Percentiles rank a stretch among this genome's conserved stretches.
Evolutionary conservation across 1,140 invertebrate genomes (phyloP).

Genomic region (Dreissena rostriformis): DNA sequence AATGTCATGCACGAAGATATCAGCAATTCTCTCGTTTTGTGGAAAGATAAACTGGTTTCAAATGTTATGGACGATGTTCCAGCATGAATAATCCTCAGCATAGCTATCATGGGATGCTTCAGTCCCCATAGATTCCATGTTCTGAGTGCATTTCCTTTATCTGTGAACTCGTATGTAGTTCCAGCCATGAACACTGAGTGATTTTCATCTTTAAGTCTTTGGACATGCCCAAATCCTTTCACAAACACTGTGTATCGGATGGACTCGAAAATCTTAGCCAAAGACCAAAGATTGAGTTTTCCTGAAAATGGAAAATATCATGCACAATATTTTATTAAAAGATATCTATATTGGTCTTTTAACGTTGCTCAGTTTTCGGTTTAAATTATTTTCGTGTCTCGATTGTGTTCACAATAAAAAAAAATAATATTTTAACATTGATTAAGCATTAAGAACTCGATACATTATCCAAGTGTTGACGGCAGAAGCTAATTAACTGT

Average conservation of each 20-base stretch:
- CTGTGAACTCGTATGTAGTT: slow-evolving; percentile 33
- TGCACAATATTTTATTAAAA: too few relatives aligned
- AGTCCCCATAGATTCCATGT: slow-evolving; percentile 40
- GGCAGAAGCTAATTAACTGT: too few relatives aligned
- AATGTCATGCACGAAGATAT: slow-evolving; percentile 17
- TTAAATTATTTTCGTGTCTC: too few relatives aligned
- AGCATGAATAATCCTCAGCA: slow-evolving; percentile 19
- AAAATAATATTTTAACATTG: too few relatives aligned
- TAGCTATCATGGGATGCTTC: slow-evolving; percentile 22
- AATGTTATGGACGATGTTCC: slow-evolving; percentile 43
- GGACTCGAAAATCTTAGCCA: slow-evolving; percentile 43
- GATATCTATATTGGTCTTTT: too few relatives aligned
- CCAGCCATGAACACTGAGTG: slow-evolving; percentile 48
- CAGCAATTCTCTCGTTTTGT: slow-evolving; percentile 4
- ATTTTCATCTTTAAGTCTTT: slow-evolving; percentile 30
- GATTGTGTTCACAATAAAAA: too few relatives aligned
- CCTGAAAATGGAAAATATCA: slow-evolving; percentile 20
- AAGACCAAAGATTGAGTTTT: slow-evolving; percentile 48
- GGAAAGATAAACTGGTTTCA: slow-evolving; percentile 5
- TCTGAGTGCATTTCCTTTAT: slow-evolving; percentile 3
- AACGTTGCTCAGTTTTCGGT: too few relatives aligned
- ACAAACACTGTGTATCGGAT: slow-evolving; percentile 28
- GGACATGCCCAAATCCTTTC: slow-evolving; percentile 39
- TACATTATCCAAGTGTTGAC: too few relatives aligned
- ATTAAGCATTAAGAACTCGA: too few relatives aligned